Evolutionary conservation across 1,140 invertebrate genomes (phyloP).

Genomic region (Drosophila paulistorum): DNA sequence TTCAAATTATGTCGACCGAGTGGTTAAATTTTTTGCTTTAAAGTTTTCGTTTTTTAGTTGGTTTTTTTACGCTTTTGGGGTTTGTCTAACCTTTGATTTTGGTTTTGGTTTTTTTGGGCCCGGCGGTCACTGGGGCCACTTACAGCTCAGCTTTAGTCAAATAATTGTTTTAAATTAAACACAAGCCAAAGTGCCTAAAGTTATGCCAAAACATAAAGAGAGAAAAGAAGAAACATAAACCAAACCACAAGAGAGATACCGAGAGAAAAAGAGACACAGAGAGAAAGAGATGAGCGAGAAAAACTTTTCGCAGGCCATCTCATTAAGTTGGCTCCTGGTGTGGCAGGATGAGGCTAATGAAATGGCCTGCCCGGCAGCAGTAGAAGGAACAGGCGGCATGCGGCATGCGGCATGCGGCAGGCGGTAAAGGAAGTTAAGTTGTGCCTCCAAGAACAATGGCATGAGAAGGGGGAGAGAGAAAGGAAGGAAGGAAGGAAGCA

Average conservation of each 20-base stretch:
- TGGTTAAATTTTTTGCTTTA: background rate
- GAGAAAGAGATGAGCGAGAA: background rate
- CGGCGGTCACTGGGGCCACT: constrained; percentile 49
- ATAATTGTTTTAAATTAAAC: constrained; percentile 81
- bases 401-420: background rate
- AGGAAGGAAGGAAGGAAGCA: constrained; percentile 49
- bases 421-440: constrained; percentile 47
- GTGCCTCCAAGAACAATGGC: constrained; percentile 29
- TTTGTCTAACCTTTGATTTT: constrained; percentile 37
- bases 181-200: constrained; percentile 71
- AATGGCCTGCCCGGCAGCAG: constrained; percentile 37
- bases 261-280: constrained; percentile 3
- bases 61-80: background rate
- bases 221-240: constrained; percentile 49
- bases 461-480: constrained; percentile 20
- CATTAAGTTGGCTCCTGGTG: constrained; percentile 53
- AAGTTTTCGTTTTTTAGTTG: constrained; percentile 1
- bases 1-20: background rate
- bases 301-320: constrained; percentile 58
- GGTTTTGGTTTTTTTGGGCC: constrained; percentile 36
- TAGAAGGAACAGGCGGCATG: background rate
- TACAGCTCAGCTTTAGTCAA: constrained; percentile 50
- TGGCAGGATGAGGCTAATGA: constrained; percentile 56
- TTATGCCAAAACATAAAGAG: constrained; percentile 58
- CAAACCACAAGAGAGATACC: constrained; percentile 31